Percentiles rank a stretch among this genome's conserved stretches.
These are phyloP conservation scores for Eidolon dupreanum DNA, from an alignment of 2,797 vertebrate species.

Conservation along the genomic window DNA sequence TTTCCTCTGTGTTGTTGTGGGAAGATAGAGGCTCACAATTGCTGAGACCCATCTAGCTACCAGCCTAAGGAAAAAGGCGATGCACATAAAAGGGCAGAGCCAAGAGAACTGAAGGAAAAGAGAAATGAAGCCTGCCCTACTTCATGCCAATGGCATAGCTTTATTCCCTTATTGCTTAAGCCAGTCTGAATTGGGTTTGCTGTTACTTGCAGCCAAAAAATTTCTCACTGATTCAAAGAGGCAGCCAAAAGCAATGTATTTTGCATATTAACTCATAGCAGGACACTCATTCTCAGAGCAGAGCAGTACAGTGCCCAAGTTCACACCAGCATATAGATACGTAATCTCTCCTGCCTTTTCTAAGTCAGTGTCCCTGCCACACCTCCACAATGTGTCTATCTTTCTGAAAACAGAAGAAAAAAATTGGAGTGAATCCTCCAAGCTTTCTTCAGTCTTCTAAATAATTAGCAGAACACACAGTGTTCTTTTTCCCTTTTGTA, in stretches of 20 bases:
- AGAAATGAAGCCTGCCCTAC: background rate
- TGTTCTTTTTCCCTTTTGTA: background rate
- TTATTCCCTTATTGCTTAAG: background rate
- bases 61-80: background rate
- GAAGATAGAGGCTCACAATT: background rate
- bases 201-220: slow-evolving; percentile 42
- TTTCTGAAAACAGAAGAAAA: slow-evolving; percentile 8
- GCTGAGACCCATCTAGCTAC: background rate
- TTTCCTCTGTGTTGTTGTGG: background rate
- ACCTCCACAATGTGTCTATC: background rate
- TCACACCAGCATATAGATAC: background rate
- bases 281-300: background rate
- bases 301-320: background rate
- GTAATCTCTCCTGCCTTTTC: background rate
- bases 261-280: background rate
- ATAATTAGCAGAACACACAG: background rate
- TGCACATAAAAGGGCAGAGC: background rate
- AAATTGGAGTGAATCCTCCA: background rate
- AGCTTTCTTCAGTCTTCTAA: background rate
- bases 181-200: slow-evolving; percentile 18
- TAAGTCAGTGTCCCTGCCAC: background rate
- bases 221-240: background rate
- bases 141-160: background rate
- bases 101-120: background rate
- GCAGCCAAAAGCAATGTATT: background rate